Base-by-base conservation (phyloP, 2,113 vertebrate genomes). In the Phoenicopterus ruber region DNA sequence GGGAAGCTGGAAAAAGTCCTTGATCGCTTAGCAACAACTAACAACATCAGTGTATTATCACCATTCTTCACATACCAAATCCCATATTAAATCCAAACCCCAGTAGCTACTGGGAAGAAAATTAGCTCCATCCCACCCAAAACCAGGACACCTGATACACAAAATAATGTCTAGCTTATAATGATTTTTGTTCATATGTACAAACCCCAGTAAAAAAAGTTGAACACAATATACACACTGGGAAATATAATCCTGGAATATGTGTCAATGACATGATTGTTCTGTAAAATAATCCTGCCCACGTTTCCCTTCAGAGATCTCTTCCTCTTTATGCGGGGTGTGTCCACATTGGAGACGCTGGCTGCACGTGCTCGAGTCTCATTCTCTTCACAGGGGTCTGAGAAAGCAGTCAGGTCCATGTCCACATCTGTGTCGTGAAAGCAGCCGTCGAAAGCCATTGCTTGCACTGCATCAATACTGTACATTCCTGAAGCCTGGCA, bases 211-310 rank as follows among this genome's bases (percentile, higher is more conserved):
- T 99, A 99, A 98, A 99, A 98, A 95, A 98, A 98, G 96, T 99
- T 99, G 97, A 99, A 99, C 87, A 99, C 95, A 95, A 99, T 98
- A 95, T 99, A 99, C 79, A 98, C 98, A 87, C 98, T 94, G 62
- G 99, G 99, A 98, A 99, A 99, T 91, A 99, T 98, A 97, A 99
- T 95, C 79, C 98, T 98, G 29, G 99, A 99, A 96, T 99, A 99
- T 1, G 99, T 99, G 98, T 99, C 99, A 63, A 99, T 99, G 96
- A 98, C 97, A 55, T 99, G 99, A 96, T 99, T 99, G 97, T 99
- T 99, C 97, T 98, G 98, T 79, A 99, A 97, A 97, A 99, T 98
- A 91, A 99, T 98, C 97, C 96, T 95, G 91, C 98, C 98, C 94
- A 99, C 93, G 0, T 98, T 98, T 36, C 98, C 98, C 61, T 97